Percentiles rank a stretch among this genome's conserved stretches.
Conservation (phyloP, 2,797 vertebrate species). For the Sebastes dallii region DNA sequence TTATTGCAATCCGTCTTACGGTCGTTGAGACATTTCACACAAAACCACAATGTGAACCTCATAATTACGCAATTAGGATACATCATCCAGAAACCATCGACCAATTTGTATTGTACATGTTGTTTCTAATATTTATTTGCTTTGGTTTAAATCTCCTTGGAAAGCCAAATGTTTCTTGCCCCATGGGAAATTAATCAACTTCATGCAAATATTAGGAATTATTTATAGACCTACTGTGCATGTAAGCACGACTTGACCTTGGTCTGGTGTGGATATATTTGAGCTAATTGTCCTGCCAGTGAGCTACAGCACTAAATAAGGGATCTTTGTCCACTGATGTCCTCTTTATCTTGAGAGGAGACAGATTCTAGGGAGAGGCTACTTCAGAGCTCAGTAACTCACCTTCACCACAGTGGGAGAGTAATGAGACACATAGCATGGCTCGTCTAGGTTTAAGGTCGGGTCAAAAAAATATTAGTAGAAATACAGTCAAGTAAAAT, state of each 20-base stretch:
- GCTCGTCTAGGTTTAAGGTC: neutral
- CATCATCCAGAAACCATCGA: neutral
- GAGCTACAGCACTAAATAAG: neutral
- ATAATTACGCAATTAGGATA: neutral
- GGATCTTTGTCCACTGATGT: neutral
- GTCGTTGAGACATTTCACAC: neutral
- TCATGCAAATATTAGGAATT: neutral
- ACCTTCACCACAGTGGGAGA: neutral
- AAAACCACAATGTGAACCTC: neutral
- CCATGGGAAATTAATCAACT: neutral
- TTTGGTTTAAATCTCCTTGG: neutral
- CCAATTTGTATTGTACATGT: no score
- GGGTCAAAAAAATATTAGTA: constrained; percentile 5
- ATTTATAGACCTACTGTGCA: neutral
- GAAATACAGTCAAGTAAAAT: neutral
- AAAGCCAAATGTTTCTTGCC: neutral
- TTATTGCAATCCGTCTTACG: accelerated
- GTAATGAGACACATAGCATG: neutral
- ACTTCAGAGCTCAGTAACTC: neutral
- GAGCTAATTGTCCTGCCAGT: neutral
- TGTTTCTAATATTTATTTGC: neutral
- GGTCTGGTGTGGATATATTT: neutral
- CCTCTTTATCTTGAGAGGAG: constrained; percentile 1
- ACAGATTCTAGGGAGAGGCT: neutral
- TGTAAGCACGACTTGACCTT: neutral